Base-by-base conservation (phyloP, 2,113 vertebrate species). In the Nothoprocta pentlandii region DNA sequence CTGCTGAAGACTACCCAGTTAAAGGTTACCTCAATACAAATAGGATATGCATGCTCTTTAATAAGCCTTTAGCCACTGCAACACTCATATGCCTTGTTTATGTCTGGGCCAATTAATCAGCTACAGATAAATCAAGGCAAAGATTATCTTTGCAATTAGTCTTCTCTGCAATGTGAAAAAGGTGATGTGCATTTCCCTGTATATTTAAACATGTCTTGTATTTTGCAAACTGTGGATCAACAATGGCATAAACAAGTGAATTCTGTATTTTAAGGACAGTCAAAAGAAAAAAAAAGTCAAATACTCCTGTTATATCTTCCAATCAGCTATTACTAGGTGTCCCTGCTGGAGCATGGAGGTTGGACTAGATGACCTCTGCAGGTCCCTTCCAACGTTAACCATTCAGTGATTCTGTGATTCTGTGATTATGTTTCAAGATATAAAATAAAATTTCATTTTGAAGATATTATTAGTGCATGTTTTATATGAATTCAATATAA, bases 1-100 rank as follows among this genome's bases (percentile, higher is more conserved):
- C 75, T 89, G 16, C 36, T 81, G 13, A 94, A 73, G 67, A 92
- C 17, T 22, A 71, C 23, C 10, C 78, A 54, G 86, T 64, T 90
- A 80, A 85, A 56, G 92, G 2, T 82, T 92, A 89, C 70, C 58
- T 80, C 30, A 68, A 59, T 54, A 88, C 64, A 58, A 96, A 58
- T 42, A 87, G 79, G 21, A 42, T 68, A 42, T 42, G 12, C 14
- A 56, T 32, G 34, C 3, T 68, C 46, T 75, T 84, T 63, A 49
- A 64, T 36, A 62, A 68, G 47, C 36, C 14, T 93, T 63, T 26
- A 63, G 56, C 26, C 47, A 21, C n/a, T 54, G 16, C 47, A 89
- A 67, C 26, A 49, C 2, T 30, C 32, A 25, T 62, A 42, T 23
- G 14, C 39, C 36, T 53, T 71, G 12, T 71, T 91, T 91, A 68